phyloP scores from a whole-genome alignment of 1,140 invertebrate species.

The Hermetia illucens region DNA sequence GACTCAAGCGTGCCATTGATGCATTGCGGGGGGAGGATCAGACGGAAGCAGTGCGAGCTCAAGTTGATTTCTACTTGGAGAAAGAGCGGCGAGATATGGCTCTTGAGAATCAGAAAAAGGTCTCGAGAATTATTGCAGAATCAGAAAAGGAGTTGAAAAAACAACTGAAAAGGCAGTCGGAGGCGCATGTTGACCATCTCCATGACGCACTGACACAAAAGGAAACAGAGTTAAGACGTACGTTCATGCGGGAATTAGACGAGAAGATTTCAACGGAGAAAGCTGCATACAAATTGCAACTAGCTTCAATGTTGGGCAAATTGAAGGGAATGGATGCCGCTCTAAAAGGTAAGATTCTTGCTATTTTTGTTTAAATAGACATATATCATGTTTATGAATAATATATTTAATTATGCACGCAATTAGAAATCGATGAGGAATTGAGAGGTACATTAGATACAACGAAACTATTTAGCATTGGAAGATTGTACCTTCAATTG shows the following conservation, averaged over 20 bases:
- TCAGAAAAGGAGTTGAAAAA: slow-evolving; percentile 59
- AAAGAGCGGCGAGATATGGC: slow-evolving; percentile 37
- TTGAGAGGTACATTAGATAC: slow-evolving; percentile 31
- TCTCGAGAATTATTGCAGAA: slow-evolving; percentile 39
- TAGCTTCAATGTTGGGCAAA: slow-evolving; percentile 67
- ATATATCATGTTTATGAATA: slow-evolving; percentile 6
- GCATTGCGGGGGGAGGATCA: slow-evolving; percentile 32
- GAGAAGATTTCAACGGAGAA: slow-evolving; percentile 56
- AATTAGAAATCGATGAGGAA: slow-evolving; percentile 27
- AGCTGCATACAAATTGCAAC: slow-evolving; percentile 55
- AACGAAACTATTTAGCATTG: too few relatives aligned
- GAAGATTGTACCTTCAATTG: background rate
- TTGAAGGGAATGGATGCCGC: slow-evolving; percentile 78
- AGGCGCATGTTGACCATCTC: slow-evolving; percentile 72
- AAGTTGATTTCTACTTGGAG: slow-evolving; percentile 37
- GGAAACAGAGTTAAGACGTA: slow-evolving; percentile 50
- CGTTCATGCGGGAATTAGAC: slow-evolving; percentile 46
- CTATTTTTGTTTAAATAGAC: background rate
- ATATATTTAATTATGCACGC: slow-evolving; percentile 11
- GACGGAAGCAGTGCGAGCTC: slow-evolving; percentile 31
- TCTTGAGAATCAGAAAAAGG: slow-evolving; percentile 40
- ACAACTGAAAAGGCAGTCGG: slow-evolving; percentile 63
- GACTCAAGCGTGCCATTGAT: slow-evolving; percentile 45
- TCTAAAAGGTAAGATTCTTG: slow-evolving; percentile 53
- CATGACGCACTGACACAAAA: slow-evolving; percentile 55